Conservation (phyloP, 1,140 invertebrate genomes). For the Hesperophylax magnus region DNA sequence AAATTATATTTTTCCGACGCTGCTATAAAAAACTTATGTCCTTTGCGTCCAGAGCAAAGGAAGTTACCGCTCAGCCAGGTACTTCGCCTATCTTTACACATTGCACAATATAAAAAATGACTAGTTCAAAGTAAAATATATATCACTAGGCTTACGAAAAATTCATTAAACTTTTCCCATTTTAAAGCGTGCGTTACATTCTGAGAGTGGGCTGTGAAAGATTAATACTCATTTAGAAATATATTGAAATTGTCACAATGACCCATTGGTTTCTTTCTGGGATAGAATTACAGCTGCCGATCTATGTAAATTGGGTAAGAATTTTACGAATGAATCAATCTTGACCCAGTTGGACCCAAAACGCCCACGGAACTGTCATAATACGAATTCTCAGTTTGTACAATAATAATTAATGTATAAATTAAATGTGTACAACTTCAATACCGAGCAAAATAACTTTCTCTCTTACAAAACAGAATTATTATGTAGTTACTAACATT, state of each 20-base stretch:
- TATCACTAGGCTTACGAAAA: no score
- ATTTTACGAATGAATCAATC: slow-evolving; percentile 5
- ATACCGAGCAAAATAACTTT: background rate
- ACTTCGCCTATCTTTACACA: no score
- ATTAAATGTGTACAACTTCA: background rate
- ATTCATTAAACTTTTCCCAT: no score
- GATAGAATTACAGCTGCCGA: background rate
- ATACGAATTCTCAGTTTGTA: background rate
- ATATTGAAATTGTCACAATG: background rate
- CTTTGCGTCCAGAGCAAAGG: no score
- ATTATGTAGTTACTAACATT: no score
- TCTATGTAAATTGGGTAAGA: slow-evolving; percentile 5
- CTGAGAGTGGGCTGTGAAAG: no score
- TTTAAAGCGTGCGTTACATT: no score
- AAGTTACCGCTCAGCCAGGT: no score
- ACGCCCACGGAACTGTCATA: background rate
- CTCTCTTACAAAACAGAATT: background rate
- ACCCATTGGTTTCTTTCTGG: background rate
- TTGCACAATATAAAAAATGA: no score
- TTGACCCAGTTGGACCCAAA: background rate
- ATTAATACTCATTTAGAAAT: background rate
- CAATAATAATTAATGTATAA: background rate
- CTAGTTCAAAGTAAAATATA: no score
- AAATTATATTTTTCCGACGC: no score
- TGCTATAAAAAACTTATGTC: no score